Evolutionary conservation across 2,888 invertebrate species (phyloP), one percentile per base, ranked within the genome.

Genomic region (Thymelicus acteon): DNA sequence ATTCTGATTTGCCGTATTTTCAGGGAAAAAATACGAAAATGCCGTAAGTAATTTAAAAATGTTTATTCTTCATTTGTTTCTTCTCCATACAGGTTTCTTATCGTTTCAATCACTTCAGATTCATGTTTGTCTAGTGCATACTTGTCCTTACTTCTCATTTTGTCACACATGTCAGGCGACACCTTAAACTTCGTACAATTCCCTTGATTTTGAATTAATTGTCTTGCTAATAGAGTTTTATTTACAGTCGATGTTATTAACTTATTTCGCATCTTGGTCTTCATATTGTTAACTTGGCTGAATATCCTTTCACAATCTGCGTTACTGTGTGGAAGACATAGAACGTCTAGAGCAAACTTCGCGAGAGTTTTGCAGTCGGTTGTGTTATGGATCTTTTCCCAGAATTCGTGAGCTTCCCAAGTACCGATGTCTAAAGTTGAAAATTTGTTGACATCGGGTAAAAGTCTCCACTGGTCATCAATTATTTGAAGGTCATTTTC

Each of bases 51-150:
- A 62, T 62, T 62, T 12, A 62, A 62, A 62, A 62, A 62, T 62
- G 62, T 62, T 5, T 62, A 39, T 40, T 40, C 40, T 10, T 40
- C 7, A 49, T 49, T 49, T 49, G 15, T 49, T 49, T 49, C 49
- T 49, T 71, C 67, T 67, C 70, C 68, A 66, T 73, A 73, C 68
- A 71, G 68, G 60, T 73, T 73, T 68, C 65, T 71, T 44, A 73
- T 71, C 48, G 58, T 71, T 71, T 73, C 66, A 58, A 73, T 68
- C 24, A 71, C 71, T 65, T 71, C 64, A 68, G 60, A 64, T 71
- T 73, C 71, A 67, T 64, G 60, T 73, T 73, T 73, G 64, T 71
- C 64, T 64, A 73, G 67, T 67, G 67, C 15, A 64, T 73, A 57
- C 57, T 69, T 73, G 24, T 44, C 47, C 68, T 68, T 60, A 31